phyloP scores from a whole-genome alignment of 35 echinoderm and acorn worm species.

The Hemicentrotus pulcherrimus region DNA sequence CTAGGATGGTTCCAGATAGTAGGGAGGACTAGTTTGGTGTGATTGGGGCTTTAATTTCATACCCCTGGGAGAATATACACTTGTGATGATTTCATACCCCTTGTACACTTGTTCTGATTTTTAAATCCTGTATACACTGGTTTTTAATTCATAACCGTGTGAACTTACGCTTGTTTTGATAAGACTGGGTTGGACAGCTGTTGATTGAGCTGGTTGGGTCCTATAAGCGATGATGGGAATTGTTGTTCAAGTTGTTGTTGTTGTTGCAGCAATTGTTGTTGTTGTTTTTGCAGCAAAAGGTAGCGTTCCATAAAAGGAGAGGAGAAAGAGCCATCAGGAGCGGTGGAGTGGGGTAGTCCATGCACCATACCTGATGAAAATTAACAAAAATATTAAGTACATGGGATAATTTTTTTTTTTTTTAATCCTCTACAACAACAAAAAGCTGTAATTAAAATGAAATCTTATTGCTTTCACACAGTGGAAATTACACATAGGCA shows the following conservation, averaged over 20 bases:
- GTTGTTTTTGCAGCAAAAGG: conserved; percentile 41
- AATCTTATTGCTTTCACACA: no score
- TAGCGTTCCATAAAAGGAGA: conserved; percentile 41
- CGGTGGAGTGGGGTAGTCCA: not conserved
- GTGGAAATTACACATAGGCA: no score
- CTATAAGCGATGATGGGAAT: not conserved
- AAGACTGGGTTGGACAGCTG: not conserved
- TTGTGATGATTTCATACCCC: no score
- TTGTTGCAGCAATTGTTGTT: conserved; percentile 54
- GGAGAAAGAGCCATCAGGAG: not conserved
- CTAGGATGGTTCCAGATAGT: no score
- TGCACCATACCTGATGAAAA: not conserved
- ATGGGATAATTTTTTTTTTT: not conserved
- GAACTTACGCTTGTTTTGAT: conserved; percentile 1
- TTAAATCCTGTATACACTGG: no score
- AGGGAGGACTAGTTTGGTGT: no score
- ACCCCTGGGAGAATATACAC: no score
- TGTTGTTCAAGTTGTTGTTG: conserved; percentile 43
- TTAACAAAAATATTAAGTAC: not conserved
- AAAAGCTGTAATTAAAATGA: no score
- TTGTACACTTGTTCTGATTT: no score
- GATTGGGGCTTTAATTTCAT: no score
- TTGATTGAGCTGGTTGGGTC: not conserved
- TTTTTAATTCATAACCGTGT: not conserved
- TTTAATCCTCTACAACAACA: no score